Evolutionary conservation across 2,113 vertebrate species (phyloP), one percentile per base, ranked within the genome.

Genomic region (Pelecanoides urinatrix): DNA sequence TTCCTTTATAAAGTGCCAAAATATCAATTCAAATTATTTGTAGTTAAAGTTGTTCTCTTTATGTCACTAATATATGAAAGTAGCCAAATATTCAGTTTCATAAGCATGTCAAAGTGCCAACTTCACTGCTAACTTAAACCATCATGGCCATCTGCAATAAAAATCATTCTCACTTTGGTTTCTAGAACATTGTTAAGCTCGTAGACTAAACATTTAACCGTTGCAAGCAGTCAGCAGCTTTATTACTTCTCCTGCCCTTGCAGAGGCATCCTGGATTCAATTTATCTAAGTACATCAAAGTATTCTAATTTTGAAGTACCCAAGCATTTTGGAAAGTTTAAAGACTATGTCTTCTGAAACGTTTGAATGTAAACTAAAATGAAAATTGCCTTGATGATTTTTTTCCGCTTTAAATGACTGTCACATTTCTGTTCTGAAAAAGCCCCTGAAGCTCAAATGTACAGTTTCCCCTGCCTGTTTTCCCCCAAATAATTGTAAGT

Each of bases 131-230:
- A 97, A 97, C 94, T 97, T 90, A 97, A 98, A 96, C 86, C 95
- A 94, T 96, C 93, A 80, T 44, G 52, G 38, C 94, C 97, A 98
- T 97, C 96, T 98, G 95, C 95, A 98, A 95, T 97, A 98, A 97
- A 97, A 98, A 97, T 89, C 94, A 59, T 96, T 97, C 91, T 97
- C 42, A 4, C 90, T 95, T 84, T 32, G n/a, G 84, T 92, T 96
- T 95, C 94, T 96, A 96, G 76, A 96, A 93, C 92, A 9, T 93
- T 97, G 97, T 94, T 96, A 96, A 87, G 80, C 85, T 96, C 26
- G 55, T 94, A 98, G 98, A 98, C 98, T 98, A 98, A 98, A 98
- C 97, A 98, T 97, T 94, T 65, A 97, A 94, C 95, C 36, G 22
- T 96, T 97, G 97, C 94, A 77, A 93, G 96, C 96, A 97, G 96